Evolutionary conservation across 1,140 invertebrate species (phyloP), one percentile per base, ranked within the genome.

Genomic region (Branchinecta lindahli): DNA sequence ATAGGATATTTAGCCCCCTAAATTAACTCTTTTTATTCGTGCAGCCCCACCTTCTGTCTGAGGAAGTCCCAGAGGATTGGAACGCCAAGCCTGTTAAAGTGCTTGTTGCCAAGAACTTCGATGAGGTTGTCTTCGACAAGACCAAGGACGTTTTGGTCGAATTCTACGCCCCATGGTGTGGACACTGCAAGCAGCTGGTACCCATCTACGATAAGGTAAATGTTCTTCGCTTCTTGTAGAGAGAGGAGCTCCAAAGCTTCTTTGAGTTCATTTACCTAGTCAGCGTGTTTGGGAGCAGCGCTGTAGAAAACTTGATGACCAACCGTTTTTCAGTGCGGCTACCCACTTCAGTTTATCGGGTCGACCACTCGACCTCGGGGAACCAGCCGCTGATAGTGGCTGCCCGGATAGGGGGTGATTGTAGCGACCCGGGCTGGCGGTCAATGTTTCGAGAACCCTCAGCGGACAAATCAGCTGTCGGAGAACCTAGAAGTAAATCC

Each of bases 111-210:
- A 89, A 86, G 76, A 99, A 99, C 84, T 99, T 99, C 80, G 90
- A 95, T 77, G 88, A 92, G 76, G 89, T 99, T 74, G 96, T 87
- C 47, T 86, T 90, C 71, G 88, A 99, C 78, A 87, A 86, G 75
- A 83, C 80, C 52, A 99, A 98, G 82, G 86, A 91, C 77, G 96
- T 99, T 61, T 84, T 99, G 71, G 95, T 99, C 74, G 95, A 99
- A 83, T 99, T 99, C 83, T 99, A 97, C 81, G 94, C 94, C 47
- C 94, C 95, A 71, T 99, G 96, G 96, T 92, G 90, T 78, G 88
- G 92, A 72, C 95, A 99, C 79, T 98, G 96, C 84, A 96, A 98
- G 80, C 90, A 97, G 78, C 82, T 98, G 74, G 90, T 84, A 73
- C 96, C 96, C 44, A 97, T 97, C 80, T 99, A 94, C 80, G 94